Base-by-base conservation (phyloP, 2,113 vertebrate genomes). In the Cinclus cinclus region DNA sequence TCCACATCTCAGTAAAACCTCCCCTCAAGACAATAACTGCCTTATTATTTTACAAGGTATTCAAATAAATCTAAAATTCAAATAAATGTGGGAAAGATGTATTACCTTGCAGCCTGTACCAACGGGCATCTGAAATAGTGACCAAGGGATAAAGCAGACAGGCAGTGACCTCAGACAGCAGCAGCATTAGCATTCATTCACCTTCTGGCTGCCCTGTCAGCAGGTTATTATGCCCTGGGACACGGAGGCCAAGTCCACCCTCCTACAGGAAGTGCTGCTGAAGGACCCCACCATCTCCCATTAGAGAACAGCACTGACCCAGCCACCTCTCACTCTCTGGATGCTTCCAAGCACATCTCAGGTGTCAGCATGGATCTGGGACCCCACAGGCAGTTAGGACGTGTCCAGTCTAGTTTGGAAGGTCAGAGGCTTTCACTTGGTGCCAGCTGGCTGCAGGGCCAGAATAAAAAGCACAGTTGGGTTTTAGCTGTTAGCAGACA, bases 291-390 rank as follows among this genome's bases (percentile, higher is more conserved):
- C 7, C 1, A 3, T 1, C 10, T 27, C 39, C 28, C 28, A 2
- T 3, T 0, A 50, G 11, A 67, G 28, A 68, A 7, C 33, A 53
- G 47, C 62, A n/a, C 28, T 16, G 47, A 27, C 17, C 30, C 44
- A 35, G 20, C n/a, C 37, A n/a, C 56, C 20, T 0, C 2, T 1
- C 31, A 6, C 33, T 46, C 52, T 44, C 47, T 1, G 0, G 27
- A 47, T 59, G 83, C 60, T 79, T 37, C 63, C 62, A 35, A 25
- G 17, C n/a, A 55, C 0, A 0, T 22, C 55, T 25, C 67, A 60
- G 63, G 41, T 52, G 55, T 27, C 70, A 60, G 68, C 84, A 74
- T 0, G 0, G 37, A 77, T 21, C 37, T 22, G 50, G 31, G 24
- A 74, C 30, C 18, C 58, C 21, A 52, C 0, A 0, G 41, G 67